Evolutionary conservation across 2,113 vertebrate genomes (phyloP).

Genomic region (Ramphastos sulfuratus): DNA sequence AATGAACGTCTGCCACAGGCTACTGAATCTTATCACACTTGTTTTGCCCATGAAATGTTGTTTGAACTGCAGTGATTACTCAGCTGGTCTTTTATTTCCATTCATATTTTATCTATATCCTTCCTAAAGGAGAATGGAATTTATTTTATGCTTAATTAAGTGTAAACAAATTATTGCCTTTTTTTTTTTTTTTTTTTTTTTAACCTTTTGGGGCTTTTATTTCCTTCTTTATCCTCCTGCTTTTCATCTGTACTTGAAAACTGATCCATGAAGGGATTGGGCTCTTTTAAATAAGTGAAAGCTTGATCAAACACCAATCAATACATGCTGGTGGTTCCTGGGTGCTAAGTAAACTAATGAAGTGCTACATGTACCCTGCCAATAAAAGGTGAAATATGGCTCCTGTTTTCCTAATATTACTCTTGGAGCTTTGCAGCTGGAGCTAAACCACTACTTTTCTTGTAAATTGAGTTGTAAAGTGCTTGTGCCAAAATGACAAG

Average conservation of each 20-base stretch:
- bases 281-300: slow-evolving; percentile 12
- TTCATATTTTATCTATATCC: slow-evolving; percentile 59
- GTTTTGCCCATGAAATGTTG: slow-evolving; percentile 43
- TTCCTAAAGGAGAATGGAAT: slow-evolving; percentile 64
- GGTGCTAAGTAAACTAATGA: slow-evolving; percentile 62
- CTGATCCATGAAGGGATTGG: slow-evolving; percentile 31
- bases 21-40: slow-evolving; percentile 52
- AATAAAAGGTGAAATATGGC: slow-evolving; percentile 45
- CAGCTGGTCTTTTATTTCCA: slow-evolving; percentile 48
- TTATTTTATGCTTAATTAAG: slow-evolving; percentile 77
- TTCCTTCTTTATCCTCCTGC: neutral
- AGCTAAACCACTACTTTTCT: slow-evolving; percentile 27
- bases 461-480: slow-evolving; percentile 64
- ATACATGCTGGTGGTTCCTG: slow-evolving; percentile 31
- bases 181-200: neutral
- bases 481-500: slow-evolving; percentile 56
- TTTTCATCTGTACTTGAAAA: slow-evolving; percentile 53
- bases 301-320: slow-evolving; percentile 58
- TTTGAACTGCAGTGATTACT: slow-evolving; percentile 51
- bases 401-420: slow-evolving; percentile 61
- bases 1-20: slow-evolving; percentile 41
- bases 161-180: slow-evolving; percentile 71
- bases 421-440: slow-evolving; percentile 53
- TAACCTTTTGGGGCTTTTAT: neutral
- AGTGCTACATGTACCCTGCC: slow-evolving; percentile 25